Percentiles rank a stretch among this genome's conserved stretches.
These are phyloP conservation scores for Conistra vaccinii DNA, from an alignment of 2,888 invertebrate species.

Conservation along the genomic window DNA sequence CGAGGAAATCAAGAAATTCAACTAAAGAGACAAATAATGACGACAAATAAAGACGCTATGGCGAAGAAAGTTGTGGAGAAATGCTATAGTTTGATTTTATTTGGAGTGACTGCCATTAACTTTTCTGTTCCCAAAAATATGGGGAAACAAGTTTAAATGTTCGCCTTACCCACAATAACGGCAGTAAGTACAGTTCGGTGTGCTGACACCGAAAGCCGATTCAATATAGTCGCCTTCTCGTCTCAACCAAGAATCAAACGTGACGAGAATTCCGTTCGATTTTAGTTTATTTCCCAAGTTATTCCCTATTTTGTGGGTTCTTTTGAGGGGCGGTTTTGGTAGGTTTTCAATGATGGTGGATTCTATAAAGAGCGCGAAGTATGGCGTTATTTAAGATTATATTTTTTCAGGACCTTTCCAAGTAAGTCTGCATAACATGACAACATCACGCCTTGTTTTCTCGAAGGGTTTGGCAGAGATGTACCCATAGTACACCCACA, in stretches of 20 bases:
- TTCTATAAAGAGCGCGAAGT: not conserved
- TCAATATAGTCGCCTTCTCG: conserved; percentile 69
- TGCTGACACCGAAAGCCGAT: conserved; percentile 59
- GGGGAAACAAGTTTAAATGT: conserved; percentile 26
- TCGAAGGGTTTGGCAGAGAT: too few relatives aligned
- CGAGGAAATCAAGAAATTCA: not conserved
- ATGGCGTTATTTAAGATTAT: not conserved
- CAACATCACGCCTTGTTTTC: too few relatives aligned
- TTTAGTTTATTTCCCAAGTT: conserved; percentile 60
- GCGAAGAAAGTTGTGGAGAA: not conserved
- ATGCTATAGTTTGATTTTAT: not conserved
- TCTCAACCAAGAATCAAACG: conserved; percentile 66
- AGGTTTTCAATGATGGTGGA: conserved; percentile 20
- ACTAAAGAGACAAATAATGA: not conserved
- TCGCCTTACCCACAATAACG: conserved; percentile 20
- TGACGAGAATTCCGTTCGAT: conserved; percentile 60
- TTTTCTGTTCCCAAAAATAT: conserved; percentile 1
- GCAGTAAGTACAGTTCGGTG: conserved; percentile 19
- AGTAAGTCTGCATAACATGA: too few relatives aligned
- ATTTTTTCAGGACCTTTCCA: not conserved
- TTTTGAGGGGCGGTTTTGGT: not conserved
- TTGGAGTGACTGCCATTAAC: not conserved
- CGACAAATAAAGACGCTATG: not conserved
- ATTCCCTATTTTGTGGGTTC: conserved; percentile 36
- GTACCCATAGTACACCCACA: too few relatives aligned